Evolutionary conservation across 2,797 vertebrate genomes (phyloP).

Genomic region (Danio tinwini): DNA sequence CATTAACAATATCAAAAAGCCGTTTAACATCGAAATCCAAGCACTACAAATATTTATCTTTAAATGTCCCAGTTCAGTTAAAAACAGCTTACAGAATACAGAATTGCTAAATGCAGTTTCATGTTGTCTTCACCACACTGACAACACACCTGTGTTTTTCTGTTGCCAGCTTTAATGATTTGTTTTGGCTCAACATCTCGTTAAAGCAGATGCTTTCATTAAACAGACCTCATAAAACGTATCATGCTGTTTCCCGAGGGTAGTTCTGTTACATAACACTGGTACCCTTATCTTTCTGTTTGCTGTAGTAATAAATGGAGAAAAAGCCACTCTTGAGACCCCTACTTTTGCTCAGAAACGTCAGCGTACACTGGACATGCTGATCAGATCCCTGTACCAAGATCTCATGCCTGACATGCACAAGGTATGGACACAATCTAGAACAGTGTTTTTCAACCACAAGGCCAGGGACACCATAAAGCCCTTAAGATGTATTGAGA

Average conservation of each 20-base stretch:
- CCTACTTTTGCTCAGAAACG: conserved; percentile 98
- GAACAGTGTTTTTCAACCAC: neutral
- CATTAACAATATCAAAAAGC: neutral
- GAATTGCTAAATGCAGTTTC: neutral
- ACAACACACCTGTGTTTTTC: conserved; percentile 6
- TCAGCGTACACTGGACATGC: conserved; percentile 96
- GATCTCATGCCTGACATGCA: conserved; percentile 95
- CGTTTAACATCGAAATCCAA: neutral
- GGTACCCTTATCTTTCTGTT: conserved; percentile 7
- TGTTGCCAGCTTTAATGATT: neutral
- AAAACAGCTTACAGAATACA: neutral
- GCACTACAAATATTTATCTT: neutral
- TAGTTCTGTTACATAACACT: conserved; percentile 12
- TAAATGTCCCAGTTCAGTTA: neutral
- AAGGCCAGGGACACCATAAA: neutral
- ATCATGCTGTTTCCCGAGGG: neutral
- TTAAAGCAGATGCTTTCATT: conserved; percentile 22
- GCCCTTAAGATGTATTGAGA: neutral
- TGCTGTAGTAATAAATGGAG: conserved; percentile 96
- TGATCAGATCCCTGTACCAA: conserved; percentile 96
- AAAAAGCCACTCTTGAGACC: conserved; percentile 99
- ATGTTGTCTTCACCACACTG: neutral
- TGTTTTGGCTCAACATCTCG: conserved; percentile 24
- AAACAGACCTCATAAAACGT: conserved; percentile 27
- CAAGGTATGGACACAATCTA: conserved; percentile 81